These are phyloP conservation scores for Coelinius sp. DNA, from an alignment of 2,888 invertebrate genomes.

Conservation along the genomic window DNA sequence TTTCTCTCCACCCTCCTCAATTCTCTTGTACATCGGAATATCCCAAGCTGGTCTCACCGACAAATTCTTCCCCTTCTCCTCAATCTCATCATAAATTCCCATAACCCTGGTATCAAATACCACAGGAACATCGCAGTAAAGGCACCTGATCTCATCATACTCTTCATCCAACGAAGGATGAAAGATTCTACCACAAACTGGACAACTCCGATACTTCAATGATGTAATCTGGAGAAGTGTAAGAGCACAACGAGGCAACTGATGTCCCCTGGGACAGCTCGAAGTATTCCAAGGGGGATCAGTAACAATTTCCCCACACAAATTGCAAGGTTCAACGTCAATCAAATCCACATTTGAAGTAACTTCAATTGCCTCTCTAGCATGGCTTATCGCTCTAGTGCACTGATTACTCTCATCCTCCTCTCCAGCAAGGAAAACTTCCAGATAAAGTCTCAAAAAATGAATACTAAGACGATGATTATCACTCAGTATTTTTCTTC, in stretches of 20 bases:
- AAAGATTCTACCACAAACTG: slow-evolving; percentile 60
- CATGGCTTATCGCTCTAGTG: slow-evolving; percentile 42
- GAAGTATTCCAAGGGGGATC: slow-evolving; percentile 59
- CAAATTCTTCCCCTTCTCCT: slow-evolving; percentile 37
- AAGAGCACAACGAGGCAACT: slow-evolving; percentile 62
- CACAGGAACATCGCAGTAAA: slow-evolving; percentile 62
- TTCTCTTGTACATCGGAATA: slow-evolving; percentile 3
- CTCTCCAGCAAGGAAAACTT: slow-evolving; percentile 60
- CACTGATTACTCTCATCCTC: slow-evolving; percentile 47
- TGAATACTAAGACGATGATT: slow-evolving; percentile 53
- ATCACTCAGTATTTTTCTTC: slow-evolving; percentile 44
- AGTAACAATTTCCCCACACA: slow-evolving; percentile 57
- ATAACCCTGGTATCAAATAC: slow-evolving; percentile 53
- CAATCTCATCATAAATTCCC: slow-evolving; percentile 21
- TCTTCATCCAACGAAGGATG: slow-evolving; percentile 60
- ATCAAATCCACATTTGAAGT: slow-evolving; percentile 43
- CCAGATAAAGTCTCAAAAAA: slow-evolving; percentile 59
- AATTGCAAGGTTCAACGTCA: slow-evolving; percentile 56
- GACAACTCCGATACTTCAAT: slow-evolving; percentile 57
- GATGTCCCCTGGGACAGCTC: slow-evolving; percentile 61
- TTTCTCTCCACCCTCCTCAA: slow-evolving; percentile 4
- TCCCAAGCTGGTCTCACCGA: slow-evolving; percentile 38
- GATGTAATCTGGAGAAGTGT: slow-evolving; percentile 63
- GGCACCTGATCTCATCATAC: slow-evolving; percentile 56
- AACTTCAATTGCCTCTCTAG: slow-evolving; percentile 48